Conservation (phyloP, 1,140 invertebrate genomes). For the Papilio glaucus region DNA sequence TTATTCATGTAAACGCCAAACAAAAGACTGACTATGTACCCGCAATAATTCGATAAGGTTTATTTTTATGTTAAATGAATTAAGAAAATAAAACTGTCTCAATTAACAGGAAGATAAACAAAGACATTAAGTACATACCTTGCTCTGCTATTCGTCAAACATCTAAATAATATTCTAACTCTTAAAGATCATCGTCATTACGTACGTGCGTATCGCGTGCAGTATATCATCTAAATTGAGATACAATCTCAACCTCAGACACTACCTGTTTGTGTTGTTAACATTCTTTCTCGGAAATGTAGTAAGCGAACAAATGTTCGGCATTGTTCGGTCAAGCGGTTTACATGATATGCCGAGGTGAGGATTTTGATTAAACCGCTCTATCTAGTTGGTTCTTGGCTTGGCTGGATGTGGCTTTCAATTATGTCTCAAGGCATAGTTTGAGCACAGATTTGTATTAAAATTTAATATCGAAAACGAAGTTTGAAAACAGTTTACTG, state of each 20-base stretch:
- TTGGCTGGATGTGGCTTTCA: neutral
- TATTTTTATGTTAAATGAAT: too few species aligned
- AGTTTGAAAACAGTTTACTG: neutral
- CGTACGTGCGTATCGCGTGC: neutral
- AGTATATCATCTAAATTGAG: conserved; percentile 26
- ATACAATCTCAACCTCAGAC: conserved; percentile 10
- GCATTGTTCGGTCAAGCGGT: neutral
- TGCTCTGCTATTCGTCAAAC: neutral
- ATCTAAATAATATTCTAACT: neutral
- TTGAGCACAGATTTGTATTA: neutral
- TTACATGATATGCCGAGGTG: neutral
- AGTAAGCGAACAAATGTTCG: neutral
- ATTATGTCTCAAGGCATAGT: neutral
- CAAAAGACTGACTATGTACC: too few species aligned
- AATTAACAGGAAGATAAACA: too few species aligned
- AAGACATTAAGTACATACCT: too few species aligned
- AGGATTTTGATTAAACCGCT: neutral
- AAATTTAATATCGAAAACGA: neutral
- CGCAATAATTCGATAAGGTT: too few species aligned
- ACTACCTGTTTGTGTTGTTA: conserved; percentile 15
- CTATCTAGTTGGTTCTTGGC: neutral
- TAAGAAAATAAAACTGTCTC: too few species aligned
- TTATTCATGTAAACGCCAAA: neutral
- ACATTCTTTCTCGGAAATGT: conserved; percentile 17
- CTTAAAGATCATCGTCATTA: conserved; percentile 1